Evolutionary conservation across 2,113 vertebrate species (phyloP), one percentile per base, ranked within the genome.

Genomic region (Pollachius pollachius): DNA sequence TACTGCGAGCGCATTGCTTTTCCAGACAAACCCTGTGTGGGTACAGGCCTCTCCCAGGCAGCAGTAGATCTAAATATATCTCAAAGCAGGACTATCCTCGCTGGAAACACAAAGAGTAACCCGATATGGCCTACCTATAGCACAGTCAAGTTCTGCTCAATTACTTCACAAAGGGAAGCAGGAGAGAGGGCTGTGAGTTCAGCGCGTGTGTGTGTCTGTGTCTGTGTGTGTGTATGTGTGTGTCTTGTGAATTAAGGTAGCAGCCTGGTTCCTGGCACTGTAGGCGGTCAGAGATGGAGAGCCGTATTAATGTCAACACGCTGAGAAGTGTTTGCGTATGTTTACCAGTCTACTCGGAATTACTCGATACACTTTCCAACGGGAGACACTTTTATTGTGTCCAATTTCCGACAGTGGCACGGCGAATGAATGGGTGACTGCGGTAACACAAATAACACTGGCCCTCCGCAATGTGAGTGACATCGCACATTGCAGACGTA

Each of bases 21-120:
- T 78, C 73, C 83, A 88, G 77, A 48, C 41, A 48, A 48, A 48
- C 41, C 41, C 41, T 48, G 41, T 48, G 41, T 48, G 41, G 41
- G 41, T 13, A 13, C 5, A 13, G 41, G 41, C 41, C 65, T 84
- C 86, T 71, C 76, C 73, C 83, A 88, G 77, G 76, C 66, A 21
- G 41, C 68, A 68, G 34, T 67, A 52, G 34, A 75, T 70, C 76
- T 48, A 81, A 87, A 85, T 75, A 80, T 63, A 67, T 61, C 62
- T 62, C 72, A 74, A 82, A 82, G 80, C 70, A 61, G 11, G 23
- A 37, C 65, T 67, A 65, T 48, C 41, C 41, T 48, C 41, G 8
- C 12, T 56, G 65, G 52, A 72, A 58, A 69, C 19, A 72, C 59
- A 61, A 74, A 68, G 6, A 19, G 70, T 52, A 76, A 79, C 70